Percentiles rank a stretch among this genome's conserved stretches.
These are phyloP conservation scores for Falco punctatus DNA, from an alignment of 2,113 vertebrate genomes.

Conservation along the genomic window DNA sequence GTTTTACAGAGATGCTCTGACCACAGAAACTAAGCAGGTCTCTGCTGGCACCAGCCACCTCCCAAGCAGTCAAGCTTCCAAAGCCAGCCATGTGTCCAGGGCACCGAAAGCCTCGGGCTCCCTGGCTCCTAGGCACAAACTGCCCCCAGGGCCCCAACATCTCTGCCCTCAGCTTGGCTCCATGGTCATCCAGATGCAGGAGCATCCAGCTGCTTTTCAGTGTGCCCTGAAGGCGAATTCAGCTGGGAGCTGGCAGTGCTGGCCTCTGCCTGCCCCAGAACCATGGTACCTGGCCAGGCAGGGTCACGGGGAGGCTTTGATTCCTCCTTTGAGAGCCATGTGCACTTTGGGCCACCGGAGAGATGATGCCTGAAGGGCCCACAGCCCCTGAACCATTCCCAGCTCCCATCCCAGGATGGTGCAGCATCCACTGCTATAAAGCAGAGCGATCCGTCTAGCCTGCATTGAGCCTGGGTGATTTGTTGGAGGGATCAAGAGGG, in stretches of 20 bases:
- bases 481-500: background rate
- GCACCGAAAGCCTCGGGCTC: background rate
- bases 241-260: background rate
- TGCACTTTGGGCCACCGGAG: background rate
- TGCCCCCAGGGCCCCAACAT: rapidly evolving
- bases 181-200: rapidly evolving
- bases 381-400: background rate
- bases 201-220: background rate
- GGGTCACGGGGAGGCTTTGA: rapidly evolving
- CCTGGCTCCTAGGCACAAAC: background rate
- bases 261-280: background rate
- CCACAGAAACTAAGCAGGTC: background rate
- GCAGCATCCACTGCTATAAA: background rate
- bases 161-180: background rate
- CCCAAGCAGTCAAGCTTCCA: background rate
- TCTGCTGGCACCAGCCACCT: background rate
- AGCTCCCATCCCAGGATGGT: background rate
- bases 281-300: background rate
- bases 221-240: background rate
- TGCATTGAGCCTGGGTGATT: background rate
- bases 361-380: background rate
- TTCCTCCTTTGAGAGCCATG: background rate
- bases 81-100: background rate
- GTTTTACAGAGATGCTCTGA: background rate
- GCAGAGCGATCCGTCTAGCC: background rate